These are phyloP conservation scores for Onthophagus taurus DNA, from an alignment of 1,140 invertebrate species.

Conservation along the genomic window DNA sequence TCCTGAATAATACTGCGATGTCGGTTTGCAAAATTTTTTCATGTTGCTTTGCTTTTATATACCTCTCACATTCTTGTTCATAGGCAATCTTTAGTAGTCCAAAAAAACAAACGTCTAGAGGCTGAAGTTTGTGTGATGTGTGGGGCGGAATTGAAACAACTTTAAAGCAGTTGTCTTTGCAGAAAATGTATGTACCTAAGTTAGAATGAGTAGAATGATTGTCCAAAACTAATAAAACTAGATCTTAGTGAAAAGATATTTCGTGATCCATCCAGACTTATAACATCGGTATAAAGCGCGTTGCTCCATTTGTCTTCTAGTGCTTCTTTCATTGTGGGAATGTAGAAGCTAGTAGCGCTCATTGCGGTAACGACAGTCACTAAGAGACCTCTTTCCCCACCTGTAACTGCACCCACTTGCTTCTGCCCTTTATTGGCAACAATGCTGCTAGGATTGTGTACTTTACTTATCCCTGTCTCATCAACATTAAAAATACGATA, in stretches of 20 bases:
- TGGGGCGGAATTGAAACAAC: constrained; percentile 37
- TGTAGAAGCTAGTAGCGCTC: neutral
- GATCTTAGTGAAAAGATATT: constrained; percentile 17
- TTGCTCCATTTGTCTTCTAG: neutral
- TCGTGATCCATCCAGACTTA: neutral
- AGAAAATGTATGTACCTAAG: constrained; percentile 25
- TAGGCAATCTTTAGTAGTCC: constrained; percentile 12
- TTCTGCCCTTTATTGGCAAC: too few species aligned
- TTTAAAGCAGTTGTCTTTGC: constrained; percentile 38
- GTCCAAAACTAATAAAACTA: constrained; percentile 29
- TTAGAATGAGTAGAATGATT: constrained; percentile 29
- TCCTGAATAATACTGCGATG: constrained; percentile 12
- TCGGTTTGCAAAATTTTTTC: constrained; percentile 6
- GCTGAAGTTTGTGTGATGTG: constrained; percentile 19
- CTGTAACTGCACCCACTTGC: neutral
- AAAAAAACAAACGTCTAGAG: constrained; percentile 23
- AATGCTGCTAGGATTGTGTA: too few species aligned
- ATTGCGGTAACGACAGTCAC: constrained; percentile 1
- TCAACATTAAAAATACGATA: neutral
- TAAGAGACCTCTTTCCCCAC: neutral
- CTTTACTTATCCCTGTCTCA: too few species aligned
- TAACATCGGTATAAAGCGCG: neutral
- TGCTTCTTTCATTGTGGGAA: neutral
- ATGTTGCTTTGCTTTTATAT: constrained; percentile 9
- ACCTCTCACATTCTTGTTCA: constrained; percentile 5